Base-by-base conservation (phyloP, 2,888 invertebrate species). In the Thera britannica region DNA sequence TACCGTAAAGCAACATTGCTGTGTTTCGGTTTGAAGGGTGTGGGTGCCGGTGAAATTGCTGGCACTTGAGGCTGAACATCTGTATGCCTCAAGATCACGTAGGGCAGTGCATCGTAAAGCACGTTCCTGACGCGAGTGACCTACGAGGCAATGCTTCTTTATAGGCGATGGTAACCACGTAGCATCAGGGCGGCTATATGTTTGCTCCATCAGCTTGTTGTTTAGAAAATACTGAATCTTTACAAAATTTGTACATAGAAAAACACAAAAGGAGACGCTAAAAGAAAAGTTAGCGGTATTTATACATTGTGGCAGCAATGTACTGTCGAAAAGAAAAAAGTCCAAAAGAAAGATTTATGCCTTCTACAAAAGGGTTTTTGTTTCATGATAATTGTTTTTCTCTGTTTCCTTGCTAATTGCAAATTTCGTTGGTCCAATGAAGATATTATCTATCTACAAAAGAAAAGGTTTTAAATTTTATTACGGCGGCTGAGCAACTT, bases 271-370 rank as follows among this genome's bases (percentile, higher is more conserved):
- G 76, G 72, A 70, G 44, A 62, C 66, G 67, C 77, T 81, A 82
- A 79, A 79, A 78, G 59, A 67, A 65, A 74, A 71, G 71, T 70
- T 72, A 56, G 67, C 65, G 62, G 65, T 83, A 83, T 84, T 81
- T 80, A 79, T 80, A 83, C 87, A 85, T 87, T 80, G 83, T 81
- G 82, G 81, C 83, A 46, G 44, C 44, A 7, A 46, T 81, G 74
- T 79, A 76, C 79, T 80, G 85, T 81, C 76, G 80, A 83, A 85
- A 85, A 82, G 79, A 77, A 79, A 71, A 74, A 82, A 46, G 78
- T 79, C 75, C 77, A 78, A 81, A 79, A 75, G 79, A 78, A 84
- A 89, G 88, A 90, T 89, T 89, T 89, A 89, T 87, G 83, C 73
- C 77, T 80, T 79, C 75, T 74, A 71, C 72, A 79, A 79, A 83